A percentile compares a stretch with the other conserved stretches of the same genome.
Evolutionary conservation across 2,888 invertebrate genomes (phyloP).

Genomic region (Mallateleia sp.): DNA sequence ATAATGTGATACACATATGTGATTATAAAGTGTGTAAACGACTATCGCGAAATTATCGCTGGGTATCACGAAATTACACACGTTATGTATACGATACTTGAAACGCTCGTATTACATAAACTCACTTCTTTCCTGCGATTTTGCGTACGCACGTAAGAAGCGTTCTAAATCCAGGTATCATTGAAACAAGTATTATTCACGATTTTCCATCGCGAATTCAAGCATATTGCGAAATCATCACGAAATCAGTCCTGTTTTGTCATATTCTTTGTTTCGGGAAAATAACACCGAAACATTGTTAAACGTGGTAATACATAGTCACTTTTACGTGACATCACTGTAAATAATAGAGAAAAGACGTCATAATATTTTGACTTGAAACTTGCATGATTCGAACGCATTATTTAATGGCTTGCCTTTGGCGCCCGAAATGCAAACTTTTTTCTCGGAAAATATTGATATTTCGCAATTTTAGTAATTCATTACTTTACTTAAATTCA

Average conservation of each 20-base stretch:
- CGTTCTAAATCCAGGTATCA: slow-evolving; percentile 41
- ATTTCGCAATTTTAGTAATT: too few species aligned
- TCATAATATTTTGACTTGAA: slow-evolving; percentile 35
- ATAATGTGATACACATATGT: neutral
- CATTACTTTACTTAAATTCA: too few species aligned
- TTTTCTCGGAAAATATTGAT: slow-evolving; percentile 36
- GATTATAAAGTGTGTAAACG: slow-evolving; percentile 35
- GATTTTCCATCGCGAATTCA: slow-evolving; percentile 14
- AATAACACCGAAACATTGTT: neutral
- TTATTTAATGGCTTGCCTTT: slow-evolving; percentile 17
- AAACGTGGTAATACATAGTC: slow-evolving; percentile 41
- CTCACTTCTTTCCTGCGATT: slow-evolving; percentile 18
- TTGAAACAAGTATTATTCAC: slow-evolving; percentile 42
- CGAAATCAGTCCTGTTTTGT: slow-evolving; percentile 7
- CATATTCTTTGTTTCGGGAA: slow-evolving; percentile 22
- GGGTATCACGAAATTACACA: slow-evolving; percentile 38
- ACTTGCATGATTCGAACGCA: slow-evolving; percentile 9
- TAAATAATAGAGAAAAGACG: slow-evolving; percentile 42
- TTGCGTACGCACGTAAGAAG: neutral
- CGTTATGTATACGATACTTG: slow-evolving; percentile 36
- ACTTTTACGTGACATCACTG: slow-evolving; percentile 59
- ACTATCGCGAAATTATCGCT: slow-evolving; percentile 32
- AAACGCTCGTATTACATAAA: slow-evolving; percentile 41
- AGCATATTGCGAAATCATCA: slow-evolving; percentile 8
- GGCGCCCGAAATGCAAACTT: slow-evolving; percentile 15